Evolutionary conservation across 1,140 invertebrate genomes (phyloP).

Genomic region (Ruditapes philippinarum): DNA sequence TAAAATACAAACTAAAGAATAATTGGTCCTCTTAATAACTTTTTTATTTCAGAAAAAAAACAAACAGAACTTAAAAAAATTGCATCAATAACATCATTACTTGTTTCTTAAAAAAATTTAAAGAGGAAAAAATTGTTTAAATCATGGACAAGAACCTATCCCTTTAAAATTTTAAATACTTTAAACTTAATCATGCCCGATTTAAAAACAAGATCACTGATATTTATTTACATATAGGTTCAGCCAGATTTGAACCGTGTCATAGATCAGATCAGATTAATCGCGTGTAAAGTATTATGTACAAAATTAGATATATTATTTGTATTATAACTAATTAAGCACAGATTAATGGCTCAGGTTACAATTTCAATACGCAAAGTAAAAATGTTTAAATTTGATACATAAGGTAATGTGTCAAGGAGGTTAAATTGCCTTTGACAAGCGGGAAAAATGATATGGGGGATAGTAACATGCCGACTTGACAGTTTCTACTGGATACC

Average conservation of each 20-base stretch:
- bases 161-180: background rate
- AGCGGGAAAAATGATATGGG: background rate
- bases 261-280: background rate
- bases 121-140: too few species aligned
- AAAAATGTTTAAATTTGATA: constrained; percentile 6
- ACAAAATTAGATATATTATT: constrained; percentile 13
- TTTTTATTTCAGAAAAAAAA: too few species aligned
- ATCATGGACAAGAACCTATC: background rate
- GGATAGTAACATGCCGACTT: background rate
- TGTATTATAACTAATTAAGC: constrained; percentile 25
- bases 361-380: too few species aligned
- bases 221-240: constrained; percentile 23
- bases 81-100: too few species aligned
- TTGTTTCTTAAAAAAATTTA: too few species aligned
- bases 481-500: background rate
- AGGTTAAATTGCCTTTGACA: background rate
- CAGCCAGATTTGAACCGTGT: background rate
- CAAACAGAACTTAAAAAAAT: too few species aligned
- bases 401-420: background rate
- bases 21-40: too few species aligned
- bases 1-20: too few species aligned
- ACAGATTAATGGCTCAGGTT: constrained; percentile 20
- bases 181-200: background rate
- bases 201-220: constrained; percentile 19
- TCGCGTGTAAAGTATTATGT: background rate